phyloP scores from a whole-genome alignment of 2,797 vertebrate genomes.

The Takifugu rubripes region DNA sequence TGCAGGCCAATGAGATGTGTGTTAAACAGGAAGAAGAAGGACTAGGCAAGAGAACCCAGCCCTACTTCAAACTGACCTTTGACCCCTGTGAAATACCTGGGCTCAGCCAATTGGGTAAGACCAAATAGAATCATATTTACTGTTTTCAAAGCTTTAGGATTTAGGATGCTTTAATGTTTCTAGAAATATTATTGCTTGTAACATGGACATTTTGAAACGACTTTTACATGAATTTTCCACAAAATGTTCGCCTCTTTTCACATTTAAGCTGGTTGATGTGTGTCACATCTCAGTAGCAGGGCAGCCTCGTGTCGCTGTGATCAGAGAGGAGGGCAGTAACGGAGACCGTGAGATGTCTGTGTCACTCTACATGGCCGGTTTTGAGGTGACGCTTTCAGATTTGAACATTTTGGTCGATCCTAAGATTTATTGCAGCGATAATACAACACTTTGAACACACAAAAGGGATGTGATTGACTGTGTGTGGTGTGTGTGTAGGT shows the following conservation, averaged over 20 bases:
- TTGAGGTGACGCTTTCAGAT: conserved; percentile 75
- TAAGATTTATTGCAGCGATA: no score
- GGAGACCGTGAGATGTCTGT: conserved; percentile 90
- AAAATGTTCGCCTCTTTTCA: neutral
- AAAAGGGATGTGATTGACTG: no score
- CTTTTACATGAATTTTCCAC: neutral
- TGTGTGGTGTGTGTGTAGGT: conserved; percentile 69
- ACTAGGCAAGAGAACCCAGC: conserved; percentile 76
- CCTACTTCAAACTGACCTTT: conserved; percentile 78
- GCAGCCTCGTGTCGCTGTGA: conserved; percentile 79
- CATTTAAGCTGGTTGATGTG: neutral
- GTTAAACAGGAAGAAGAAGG: conserved; percentile 82
- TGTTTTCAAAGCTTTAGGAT: neutral
- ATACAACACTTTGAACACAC: no score
- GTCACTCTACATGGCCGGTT: conserved; percentile 85
- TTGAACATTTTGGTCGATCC: no score
- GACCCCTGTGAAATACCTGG: conserved; percentile 68
- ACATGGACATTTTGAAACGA: neutral
- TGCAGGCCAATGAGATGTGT: conserved; percentile 80
- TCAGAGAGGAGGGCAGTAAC: conserved; percentile 92
- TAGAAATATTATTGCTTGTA: no score
- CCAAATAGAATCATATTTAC: neutral
- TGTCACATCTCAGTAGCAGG: conserved; percentile 44
- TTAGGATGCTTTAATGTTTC: no score
- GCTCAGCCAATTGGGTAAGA: conserved; percentile 70